Percentiles rank a stretch among this genome's conserved stretches.
These are phyloP conservation scores for Agapornis roseicollis DNA, from an alignment of 2,113 vertebrate species.

Conservation along the genomic window DNA sequence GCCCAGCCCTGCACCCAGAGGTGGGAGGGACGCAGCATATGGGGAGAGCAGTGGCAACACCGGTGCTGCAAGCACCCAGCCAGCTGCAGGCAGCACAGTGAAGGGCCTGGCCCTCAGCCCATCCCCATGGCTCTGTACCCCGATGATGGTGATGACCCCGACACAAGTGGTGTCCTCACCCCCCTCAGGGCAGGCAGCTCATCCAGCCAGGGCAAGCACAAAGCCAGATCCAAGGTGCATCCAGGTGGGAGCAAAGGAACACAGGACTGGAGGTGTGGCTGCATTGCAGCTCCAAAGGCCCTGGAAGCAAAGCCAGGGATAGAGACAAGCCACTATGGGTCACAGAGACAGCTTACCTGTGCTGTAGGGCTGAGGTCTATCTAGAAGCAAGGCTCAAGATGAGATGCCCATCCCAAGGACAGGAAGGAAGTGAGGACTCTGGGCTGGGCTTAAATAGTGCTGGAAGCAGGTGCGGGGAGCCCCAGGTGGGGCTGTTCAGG, in stretches of 20 bases:
- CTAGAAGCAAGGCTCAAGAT: not conserved
- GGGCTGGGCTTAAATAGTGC: not conserved
- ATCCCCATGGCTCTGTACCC: not conserved
- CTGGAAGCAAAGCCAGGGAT: not conserved
- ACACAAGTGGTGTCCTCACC: too few relatives aligned
- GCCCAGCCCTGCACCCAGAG: too few relatives aligned
- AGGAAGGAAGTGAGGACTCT: accelerated
- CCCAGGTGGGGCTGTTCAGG: not conserved
- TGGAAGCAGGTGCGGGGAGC: not conserved
- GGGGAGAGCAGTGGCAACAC: not conserved
- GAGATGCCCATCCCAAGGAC: accelerated
- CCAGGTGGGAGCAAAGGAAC: not conserved
- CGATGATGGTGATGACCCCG: too few relatives aligned
- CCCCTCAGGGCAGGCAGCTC: not conserved
- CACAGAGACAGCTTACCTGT: not conserved
- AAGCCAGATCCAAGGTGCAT: too few relatives aligned
- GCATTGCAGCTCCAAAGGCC: accelerated
- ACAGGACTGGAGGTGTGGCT: accelerated
- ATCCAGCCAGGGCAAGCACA: too few relatives aligned
- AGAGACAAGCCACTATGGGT: accelerated
- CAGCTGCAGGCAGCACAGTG: not conserved
- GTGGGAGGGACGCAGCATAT: accelerated
- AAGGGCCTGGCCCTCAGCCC: too few relatives aligned
- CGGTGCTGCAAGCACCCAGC: not conserved
- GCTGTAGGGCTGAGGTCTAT: not conserved